Evolutionary conservation across 2,888 invertebrate genomes (phyloP).

Genomic region (Lobophora halterata): DNA sequence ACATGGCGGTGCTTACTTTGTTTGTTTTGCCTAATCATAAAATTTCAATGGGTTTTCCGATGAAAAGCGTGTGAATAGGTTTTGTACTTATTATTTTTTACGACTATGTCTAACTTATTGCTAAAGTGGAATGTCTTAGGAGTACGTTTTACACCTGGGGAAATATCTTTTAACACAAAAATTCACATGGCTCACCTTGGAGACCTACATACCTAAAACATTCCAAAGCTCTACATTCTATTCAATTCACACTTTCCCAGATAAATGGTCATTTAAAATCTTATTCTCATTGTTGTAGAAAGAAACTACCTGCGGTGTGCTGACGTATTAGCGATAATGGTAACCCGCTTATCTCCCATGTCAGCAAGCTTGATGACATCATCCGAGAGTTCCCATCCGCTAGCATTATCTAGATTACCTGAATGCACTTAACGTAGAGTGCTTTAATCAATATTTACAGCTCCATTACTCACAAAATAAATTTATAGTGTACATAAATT

Average conservation of each 20-base stretch:
- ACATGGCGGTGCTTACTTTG: slow-evolving; percentile 75
- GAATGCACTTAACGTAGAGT: slow-evolving; percentile 16
- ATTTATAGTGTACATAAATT: slow-evolving; percentile 3
- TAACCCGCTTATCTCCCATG: slow-evolving; percentile 48
- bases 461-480: slow-evolving; percentile 5
- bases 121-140: slow-evolving; percentile 8
- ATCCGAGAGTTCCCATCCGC: slow-evolving; percentile 34
- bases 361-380: slow-evolving; percentile 57
- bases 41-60: slow-evolving; percentile 62
- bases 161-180: too few relatives aligned
- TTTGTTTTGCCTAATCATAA: slow-evolving; percentile 77
- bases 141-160: too few relatives aligned
- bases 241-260: slow-evolving; percentile 27
- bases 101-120: slow-evolving; percentile 12
- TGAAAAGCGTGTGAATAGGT: slow-evolving; percentile 50
- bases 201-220: too few relatives aligned
- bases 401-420: slow-evolving; percentile 20
- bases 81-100: slow-evolving; percentile 17
- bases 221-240: slow-evolving; percentile 6
- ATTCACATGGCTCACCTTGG: too few relatives aligned
- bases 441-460: slow-evolving; percentile 16
- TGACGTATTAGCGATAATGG: slow-evolving; percentile 52
- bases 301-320: slow-evolving; percentile 48
- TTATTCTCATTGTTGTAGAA: slow-evolving; percentile 42
- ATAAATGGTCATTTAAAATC: slow-evolving; percentile 29